Evolutionary conservation across 2,888 invertebrate genomes (phyloP), one percentile per base, ranked within the genome.

Genomic region (Lysandra coridon): DNA sequence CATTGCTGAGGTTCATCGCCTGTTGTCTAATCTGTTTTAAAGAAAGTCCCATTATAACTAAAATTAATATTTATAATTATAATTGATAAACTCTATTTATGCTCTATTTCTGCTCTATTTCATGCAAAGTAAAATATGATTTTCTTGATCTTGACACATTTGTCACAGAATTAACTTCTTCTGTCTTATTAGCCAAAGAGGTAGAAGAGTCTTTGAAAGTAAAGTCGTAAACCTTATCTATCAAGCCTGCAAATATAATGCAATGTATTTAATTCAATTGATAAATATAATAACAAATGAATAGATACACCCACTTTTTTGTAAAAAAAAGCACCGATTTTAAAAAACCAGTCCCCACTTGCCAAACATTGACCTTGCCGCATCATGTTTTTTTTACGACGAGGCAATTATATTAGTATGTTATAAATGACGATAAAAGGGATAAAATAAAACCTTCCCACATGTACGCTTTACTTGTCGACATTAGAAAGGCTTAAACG

Each of bases 401-500:
- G 33, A 37, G 14, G 33, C 30, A 69, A 33, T 30, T 23, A 30
- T 5, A 62, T 12, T 23, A 12, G 0, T 23, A 23, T 23, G 4
- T 23, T 30, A 12, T 64, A 4, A 64, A 10, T 12, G 64, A 0
- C 30, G 30, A 64, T 12, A 64, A n/a, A 37, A 69, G 69, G 69
- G 69, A 69, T 69, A 33, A 69, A 69, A 69, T 69, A 69, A 69
- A 12, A 33, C 23, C 23, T 75, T 53, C 12, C 14, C 76, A 57
- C 37, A 33, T 57, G 17, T n/a, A 33, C 12, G 30, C 33, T 33
- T 17, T 53, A 53, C 3, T 49, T 12, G 49, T 30, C 49, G 76
- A 76, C 53, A 53, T 76, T 76, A 76, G 76, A 76, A 76, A 76
- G 76, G 76, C 76, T 53, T 33, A 33, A 69, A 33, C 76, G 33